These are phyloP conservation scores for Diaphora mendica DNA, from an alignment of 2,888 invertebrate species.

Conservation along the genomic window DNA sequence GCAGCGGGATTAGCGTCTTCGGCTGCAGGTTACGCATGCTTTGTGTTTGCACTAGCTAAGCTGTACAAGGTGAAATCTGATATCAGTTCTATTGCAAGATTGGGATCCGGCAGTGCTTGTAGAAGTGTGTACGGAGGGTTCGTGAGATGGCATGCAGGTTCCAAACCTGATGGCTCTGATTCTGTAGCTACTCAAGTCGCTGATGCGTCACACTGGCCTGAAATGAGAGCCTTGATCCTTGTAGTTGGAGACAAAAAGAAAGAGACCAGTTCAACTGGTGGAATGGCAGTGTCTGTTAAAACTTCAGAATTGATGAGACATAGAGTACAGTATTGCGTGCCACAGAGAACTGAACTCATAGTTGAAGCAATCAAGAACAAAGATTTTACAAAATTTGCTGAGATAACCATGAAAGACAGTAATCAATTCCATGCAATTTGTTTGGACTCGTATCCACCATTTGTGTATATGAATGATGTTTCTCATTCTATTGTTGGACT, in stretches of 20 bases:
- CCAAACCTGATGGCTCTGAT: constrained; percentile 88
- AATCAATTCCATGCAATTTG: constrained; percentile 98
- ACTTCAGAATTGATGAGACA: constrained; percentile 94
- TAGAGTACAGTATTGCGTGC: constrained; percentile 91
- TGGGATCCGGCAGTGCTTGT: constrained; percentile 98
- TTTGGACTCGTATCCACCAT: constrained; percentile 97
- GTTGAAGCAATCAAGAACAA: constrained; percentile 86
- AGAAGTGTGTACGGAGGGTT: constrained; percentile 98
- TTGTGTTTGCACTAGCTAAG: constrained; percentile 92
- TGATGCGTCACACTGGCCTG: constrained; percentile 93
- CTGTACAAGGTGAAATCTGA: constrained; percentile 91
- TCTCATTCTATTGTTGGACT: constrained; percentile 93
- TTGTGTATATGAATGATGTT: constrained; percentile 95
- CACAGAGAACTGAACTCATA: constrained; percentile 87
- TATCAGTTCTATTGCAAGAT: constrained; percentile 92
- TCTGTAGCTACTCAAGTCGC: constrained; percentile 92
- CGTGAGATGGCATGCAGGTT: constrained; percentile 95
- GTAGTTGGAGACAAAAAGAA: constrained; percentile 95
- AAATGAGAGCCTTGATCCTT: constrained; percentile 95
- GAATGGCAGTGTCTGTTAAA: constrained; percentile 93
- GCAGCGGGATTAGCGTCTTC: constrained; percentile 99
- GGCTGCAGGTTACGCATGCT: constrained; percentile 98
- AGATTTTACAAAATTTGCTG: constrained; percentile 95
- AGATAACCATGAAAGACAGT: constrained; percentile 98
- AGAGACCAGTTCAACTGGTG: constrained; percentile 94